A percentile compares a stretch with the other conserved stretches of the same genome.
Evolutionary conservation across 2,113 vertebrate species (phyloP).

Genomic region (Isurus oxyrinchus): DNA sequence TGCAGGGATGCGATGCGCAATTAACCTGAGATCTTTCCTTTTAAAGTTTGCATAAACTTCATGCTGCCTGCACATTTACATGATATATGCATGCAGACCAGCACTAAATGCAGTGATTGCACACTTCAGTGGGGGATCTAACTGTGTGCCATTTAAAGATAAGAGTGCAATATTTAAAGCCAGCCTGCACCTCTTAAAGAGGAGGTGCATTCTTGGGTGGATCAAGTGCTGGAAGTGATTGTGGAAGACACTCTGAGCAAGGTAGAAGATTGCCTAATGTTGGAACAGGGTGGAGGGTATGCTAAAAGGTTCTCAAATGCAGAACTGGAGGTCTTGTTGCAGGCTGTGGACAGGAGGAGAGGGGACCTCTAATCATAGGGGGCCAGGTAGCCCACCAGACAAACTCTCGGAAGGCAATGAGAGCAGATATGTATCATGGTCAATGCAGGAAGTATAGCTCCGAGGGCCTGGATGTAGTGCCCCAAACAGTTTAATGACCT

Average conservation of each 20-base stretch:
- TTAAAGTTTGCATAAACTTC: too few relatives aligned
- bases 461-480: not conserved
- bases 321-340: not conserved
- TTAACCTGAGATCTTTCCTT: too few relatives aligned
- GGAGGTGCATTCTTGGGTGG: not conserved
- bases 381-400: not conserved
- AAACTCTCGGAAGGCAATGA: not conserved
- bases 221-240: not conserved
- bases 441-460: not conserved
- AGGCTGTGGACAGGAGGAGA: not conserved
- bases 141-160: not conserved
- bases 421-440: not conserved
- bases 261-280: not conserved
- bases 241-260: not conserved
- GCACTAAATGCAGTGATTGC: too few relatives aligned
- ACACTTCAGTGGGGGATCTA: not conserved
- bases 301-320: not conserved
- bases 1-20: too few relatives aligned
- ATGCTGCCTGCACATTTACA: too few relatives aligned
- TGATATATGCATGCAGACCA: too few relatives aligned
- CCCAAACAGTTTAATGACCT: not conserved
- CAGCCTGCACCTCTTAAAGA: not conserved
- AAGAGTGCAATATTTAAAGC: not conserved
- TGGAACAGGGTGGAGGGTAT: not conserved
- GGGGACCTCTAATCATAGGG: not conserved